A percentile compares a stretch with the other conserved stretches of the same genome.
Conservation (phyloP, 2,797 vertebrate genomes). For the Alectoris magna region DNA sequence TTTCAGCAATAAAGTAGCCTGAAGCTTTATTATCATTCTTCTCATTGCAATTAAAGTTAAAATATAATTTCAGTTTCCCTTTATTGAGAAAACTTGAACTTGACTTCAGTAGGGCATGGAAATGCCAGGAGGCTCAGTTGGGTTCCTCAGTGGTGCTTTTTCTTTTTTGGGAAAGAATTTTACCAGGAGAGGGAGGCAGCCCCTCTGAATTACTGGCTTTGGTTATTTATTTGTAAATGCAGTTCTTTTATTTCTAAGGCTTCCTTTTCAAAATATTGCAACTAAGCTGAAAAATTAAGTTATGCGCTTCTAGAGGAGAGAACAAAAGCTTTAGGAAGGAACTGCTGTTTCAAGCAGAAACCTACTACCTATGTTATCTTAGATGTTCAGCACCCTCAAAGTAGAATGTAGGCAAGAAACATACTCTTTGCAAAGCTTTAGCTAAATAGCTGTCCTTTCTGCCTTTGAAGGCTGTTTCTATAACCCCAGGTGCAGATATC, state of each 20-base stretch:
- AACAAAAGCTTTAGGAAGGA: not conserved
- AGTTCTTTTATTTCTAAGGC: not conserved
- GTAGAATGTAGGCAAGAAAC: not conserved
- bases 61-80: not conserved
- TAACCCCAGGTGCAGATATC: not conserved
- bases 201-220: not conserved
- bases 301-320: not conserved
- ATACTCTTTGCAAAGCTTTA: not conserved
- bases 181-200: not conserved
- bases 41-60: not conserved
- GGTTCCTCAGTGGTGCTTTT: not conserved
- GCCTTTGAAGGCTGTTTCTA: not conserved
- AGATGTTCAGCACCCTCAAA: not conserved
- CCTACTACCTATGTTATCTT: not conserved
- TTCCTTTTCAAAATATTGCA: not conserved
- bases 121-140: not conserved
- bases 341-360: not conserved
- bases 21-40: not conserved
- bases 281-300: not conserved
- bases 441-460: not conserved
- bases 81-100: not conserved
- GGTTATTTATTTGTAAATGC: not conserved
- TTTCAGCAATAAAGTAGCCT: not conserved
- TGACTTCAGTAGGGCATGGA: not conserved
- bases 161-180: not conserved